These are phyloP conservation scores for Parochlus steinenii DNA, from an alignment of 2,888 invertebrate genomes.

Conservation along the genomic window DNA sequence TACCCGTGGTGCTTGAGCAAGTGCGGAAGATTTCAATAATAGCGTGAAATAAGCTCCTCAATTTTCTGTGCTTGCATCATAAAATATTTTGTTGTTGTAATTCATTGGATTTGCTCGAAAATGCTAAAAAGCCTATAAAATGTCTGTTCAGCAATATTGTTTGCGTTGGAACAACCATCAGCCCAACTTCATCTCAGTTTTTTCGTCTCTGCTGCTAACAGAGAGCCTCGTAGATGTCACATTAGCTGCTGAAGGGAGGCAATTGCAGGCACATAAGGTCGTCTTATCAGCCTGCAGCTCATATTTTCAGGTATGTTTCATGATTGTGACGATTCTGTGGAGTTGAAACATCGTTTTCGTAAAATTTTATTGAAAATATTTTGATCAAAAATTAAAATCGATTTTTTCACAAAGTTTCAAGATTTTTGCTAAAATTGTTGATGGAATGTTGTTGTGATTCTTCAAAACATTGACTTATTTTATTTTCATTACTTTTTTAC, in stretches of 20 bases:
- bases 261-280: constrained; percentile 76
- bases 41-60: too few species aligned
- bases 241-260: constrained; percentile 76
- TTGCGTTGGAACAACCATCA: constrained; percentile 88
- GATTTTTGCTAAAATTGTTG: too few species aligned
- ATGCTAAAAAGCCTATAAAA: too few species aligned
- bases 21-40: too few species aligned
- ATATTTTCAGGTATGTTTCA: constrained; percentile 62
- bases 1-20: too few species aligned
- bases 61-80: too few species aligned
- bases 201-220: constrained; percentile 65
- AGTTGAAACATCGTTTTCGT: not conserved
- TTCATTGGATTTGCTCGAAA: too few species aligned
- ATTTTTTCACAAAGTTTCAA: too few species aligned
- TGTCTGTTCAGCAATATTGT: constrained; percentile 62
- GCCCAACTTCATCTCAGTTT: constrained; percentile 80
- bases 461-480: too few species aligned
- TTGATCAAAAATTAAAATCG: too few species aligned
- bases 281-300: constrained; percentile 82
- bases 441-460: too few species aligned
- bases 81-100: too few species aligned
- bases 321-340: constrained; percentile 6
- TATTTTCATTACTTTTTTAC: not conserved
- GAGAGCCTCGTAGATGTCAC: constrained; percentile 81
- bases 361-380: not conserved